These are phyloP conservation scores for Ormyrus pomaceus DNA, from an alignment of 2,888 invertebrate species.

Conservation along the genomic window DNA sequence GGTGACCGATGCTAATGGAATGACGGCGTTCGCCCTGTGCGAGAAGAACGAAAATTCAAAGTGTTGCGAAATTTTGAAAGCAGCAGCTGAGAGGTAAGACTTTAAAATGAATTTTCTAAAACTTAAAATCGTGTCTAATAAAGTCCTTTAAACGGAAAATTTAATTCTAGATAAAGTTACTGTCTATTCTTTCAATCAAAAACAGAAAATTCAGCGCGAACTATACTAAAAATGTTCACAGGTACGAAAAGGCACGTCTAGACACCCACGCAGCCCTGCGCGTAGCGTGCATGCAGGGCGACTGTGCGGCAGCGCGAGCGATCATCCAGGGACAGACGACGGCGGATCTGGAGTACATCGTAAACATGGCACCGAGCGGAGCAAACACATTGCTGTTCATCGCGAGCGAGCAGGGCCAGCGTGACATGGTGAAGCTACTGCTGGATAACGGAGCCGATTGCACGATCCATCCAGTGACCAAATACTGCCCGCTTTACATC, in stretches of 20 bases:
- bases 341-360: conserved; percentile 83
- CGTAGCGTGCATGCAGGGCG: conserved; percentile 86
- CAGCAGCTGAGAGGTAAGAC: conserved; percentile 79
- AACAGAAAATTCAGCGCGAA: background rate
- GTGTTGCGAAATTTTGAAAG: conserved; percentile 81
- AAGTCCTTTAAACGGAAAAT: background rate
- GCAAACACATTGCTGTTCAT: conserved; percentile 93
- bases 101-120: too few species aligned
- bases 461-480: conserved; percentile 91
- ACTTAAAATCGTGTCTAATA: too few species aligned
- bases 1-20: conserved; percentile 81
- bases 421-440: conserved; percentile 85
- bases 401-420: conserved; percentile 90
- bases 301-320: conserved; percentile 81
- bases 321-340: conserved; percentile 81
- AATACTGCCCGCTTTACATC: conserved; percentile 94
- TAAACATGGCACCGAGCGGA: conserved; percentile 92
- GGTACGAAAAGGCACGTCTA: conserved; percentile 83
- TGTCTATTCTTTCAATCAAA: too few species aligned
- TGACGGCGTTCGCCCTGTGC: conserved; percentile 85
- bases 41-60: conserved; percentile 82
- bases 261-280: conserved; percentile 86
- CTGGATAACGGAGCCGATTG: conserved; percentile 92
- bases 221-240: background rate
- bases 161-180: background rate